Evolutionary conservation across 1,140 invertebrate species (phyloP), one percentile per base, ranked within the genome.

Genomic region (Choristoneura fumiferana): DNA sequence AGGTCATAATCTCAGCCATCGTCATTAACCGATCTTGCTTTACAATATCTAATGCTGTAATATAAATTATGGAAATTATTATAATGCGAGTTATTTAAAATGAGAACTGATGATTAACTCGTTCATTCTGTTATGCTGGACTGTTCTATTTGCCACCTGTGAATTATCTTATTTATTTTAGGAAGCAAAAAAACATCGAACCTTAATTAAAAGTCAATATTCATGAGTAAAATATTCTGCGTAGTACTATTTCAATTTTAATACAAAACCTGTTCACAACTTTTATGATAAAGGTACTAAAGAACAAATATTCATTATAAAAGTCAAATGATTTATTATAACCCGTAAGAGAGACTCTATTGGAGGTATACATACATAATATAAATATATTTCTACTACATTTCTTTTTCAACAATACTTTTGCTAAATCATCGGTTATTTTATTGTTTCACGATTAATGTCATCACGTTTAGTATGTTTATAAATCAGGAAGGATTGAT

Each of bases 401-500:
- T 29, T 29, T 29, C 22, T 6, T 29, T 6, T 2, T 29, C 6
- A 29, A 29, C 22, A 29, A 29, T 29, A 43, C 52, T 45, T 53
- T 58, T 45, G 12, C 36, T 37, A 63, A 61, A 54, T 64, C 49
- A 55, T 45, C 55, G 34, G 57, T 40, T 58, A 35, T 60, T 62
- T 60, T 54, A 56, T 60, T 45, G 58, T 54, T 64, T 59, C 54
- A 35, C 39, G 58, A 49, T 59, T 60, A 63, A 53, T 67, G 60
- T 63, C 62, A 65, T 56, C 38, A 57, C 45, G 29, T 63, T 56
- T 66, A 63, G 33, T 57, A 59, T 33, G 49, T 13, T 34, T 33
- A 67, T 72, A 65, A 72, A 72, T 69, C 67, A 63, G 61, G 60
- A 52, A 54, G 43, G 17, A 55, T 57, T 62, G 59, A 65, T 71